A percentile compares a stretch with the other conserved stretches of the same genome.
phyloP scores from a whole-genome alignment of 2,888 invertebrate species.

The Xanthorhoe designata region DNA sequence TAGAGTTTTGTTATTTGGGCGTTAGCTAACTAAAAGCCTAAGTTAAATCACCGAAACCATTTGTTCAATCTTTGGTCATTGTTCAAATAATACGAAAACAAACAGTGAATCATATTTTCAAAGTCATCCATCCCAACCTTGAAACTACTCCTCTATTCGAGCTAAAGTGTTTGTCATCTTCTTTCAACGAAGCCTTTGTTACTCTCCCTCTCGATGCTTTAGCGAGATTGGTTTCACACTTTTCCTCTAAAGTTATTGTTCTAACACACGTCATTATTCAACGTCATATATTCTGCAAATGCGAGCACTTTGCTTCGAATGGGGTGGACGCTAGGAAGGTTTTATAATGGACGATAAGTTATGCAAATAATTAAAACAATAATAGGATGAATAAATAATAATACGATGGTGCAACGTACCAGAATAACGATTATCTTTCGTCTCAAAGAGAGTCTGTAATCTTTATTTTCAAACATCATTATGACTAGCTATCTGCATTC shows the following conservation, averaged over 20 bases:
- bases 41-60: too few relatives aligned
- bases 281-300: conserved; percentile 71
- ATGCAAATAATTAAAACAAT: too few relatives aligned
- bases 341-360: conserved; percentile 5
- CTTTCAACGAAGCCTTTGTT: conserved; percentile 58
- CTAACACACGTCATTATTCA: conserved; percentile 79
- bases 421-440: not conserved
- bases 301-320: conserved; percentile 63
- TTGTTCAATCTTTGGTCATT: not conserved
- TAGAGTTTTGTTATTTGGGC: too few relatives aligned
- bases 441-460: too few relatives aligned
- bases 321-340: conserved; percentile 62
- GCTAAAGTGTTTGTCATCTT: conserved; percentile 53
- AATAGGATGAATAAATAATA: too few relatives aligned
- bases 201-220: conserved; percentile 60
- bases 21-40: too few relatives aligned
- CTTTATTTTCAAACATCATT: too few relatives aligned
- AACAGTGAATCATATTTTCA: conserved; percentile 28
- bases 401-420: too few relatives aligned
- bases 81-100: not conserved
- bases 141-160: conserved; percentile 49
- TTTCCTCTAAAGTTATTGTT: conserved; percentile 80
- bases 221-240: conserved; percentile 78
- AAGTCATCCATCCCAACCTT: conserved; percentile 44
- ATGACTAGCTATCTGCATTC: too few relatives aligned